Evolutionary conservation across 1,140 invertebrate genomes (phyloP).

Genomic region (Latrodectus geometricus): DNA sequence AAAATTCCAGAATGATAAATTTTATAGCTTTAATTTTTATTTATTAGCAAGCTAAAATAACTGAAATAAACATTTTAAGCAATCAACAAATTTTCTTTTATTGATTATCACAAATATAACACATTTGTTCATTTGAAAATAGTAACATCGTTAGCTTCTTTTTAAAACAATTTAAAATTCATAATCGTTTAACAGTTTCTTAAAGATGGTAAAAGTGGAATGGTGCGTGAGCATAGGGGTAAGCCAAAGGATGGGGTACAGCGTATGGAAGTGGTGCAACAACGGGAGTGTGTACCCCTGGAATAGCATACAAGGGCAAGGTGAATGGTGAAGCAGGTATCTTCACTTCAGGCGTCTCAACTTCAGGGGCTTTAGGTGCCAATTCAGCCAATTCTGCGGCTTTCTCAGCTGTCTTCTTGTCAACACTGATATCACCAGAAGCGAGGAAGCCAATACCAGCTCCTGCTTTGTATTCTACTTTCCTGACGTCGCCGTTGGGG

Average conservation of each 20-base stretch:
- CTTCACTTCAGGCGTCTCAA: conserved; percentile 21
- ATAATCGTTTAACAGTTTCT: neutral
- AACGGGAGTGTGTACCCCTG: conserved; percentile 24
- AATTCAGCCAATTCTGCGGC: conserved; percentile 59
- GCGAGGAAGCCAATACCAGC: conserved; percentile 49
- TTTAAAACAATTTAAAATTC: too few species aligned
- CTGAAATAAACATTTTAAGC: too few species aligned
- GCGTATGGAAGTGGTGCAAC: conserved; percentile 6
- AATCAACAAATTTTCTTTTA: too few species aligned
- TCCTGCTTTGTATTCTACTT: conserved; percentile 76
- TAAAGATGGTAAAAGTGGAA: neutral
- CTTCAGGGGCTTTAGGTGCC: conserved; percentile 60
- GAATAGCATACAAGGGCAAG: conserved; percentile 7
- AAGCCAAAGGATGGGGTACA: neutral
- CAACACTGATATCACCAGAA: conserved; percentile 61
- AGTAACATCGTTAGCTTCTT: too few species aligned
- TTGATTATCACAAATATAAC: too few species aligned
- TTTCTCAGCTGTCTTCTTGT: conserved; percentile 60
- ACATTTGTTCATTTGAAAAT: too few species aligned
- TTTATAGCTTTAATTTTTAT: too few species aligned
- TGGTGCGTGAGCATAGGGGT: conserved; percentile 9
- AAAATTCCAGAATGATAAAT: too few species aligned
- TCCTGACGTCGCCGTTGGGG: conserved; percentile 81
- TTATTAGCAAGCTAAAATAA: too few species aligned
- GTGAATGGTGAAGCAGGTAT: conserved; percentile 44